phyloP scores from a whole-genome alignment of 2,888 invertebrate species.

The Drosophila recens region DNA sequence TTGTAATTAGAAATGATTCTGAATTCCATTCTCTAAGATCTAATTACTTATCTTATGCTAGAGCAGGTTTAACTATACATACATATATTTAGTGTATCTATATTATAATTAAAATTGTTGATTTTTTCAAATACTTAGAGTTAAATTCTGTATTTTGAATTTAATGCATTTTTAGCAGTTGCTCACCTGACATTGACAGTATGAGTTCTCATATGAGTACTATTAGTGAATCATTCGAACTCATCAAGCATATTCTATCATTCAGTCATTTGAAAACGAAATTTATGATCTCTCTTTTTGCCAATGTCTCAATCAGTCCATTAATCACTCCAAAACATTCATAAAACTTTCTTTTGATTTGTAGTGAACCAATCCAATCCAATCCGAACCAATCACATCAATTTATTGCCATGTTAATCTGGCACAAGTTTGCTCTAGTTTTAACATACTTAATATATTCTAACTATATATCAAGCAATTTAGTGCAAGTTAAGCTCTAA shows the following conservation, averaged over 20 bases:
- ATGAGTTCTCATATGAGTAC: background rate
- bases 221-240: constrained; percentile 17
- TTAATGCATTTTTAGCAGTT: constrained; percentile 42
- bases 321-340: constrained; percentile 34
- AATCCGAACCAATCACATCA: constrained; percentile 16
- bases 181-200: constrained; percentile 7
- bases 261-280: constrained; percentile 22
- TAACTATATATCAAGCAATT: constrained; percentile 44
- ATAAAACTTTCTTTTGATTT: constrained; percentile 57
- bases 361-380: constrained; percentile 37
- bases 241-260: constrained; percentile 44
- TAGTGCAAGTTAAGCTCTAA: constrained; percentile 73
- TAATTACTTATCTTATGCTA: constrained; percentile 44
- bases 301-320: constrained; percentile 29
- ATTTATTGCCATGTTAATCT: constrained; percentile 25
- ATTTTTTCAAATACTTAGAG: constrained; percentile 11
- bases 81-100: constrained; percentile 50
- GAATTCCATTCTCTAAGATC: constrained; percentile 23
- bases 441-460: constrained; percentile 32
- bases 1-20: constrained; percentile 18
- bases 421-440: constrained; percentile 52
- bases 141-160: constrained; percentile 47
- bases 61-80: constrained; percentile 54
- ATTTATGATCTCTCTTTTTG: background rate
- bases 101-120: constrained; percentile 35